Percentiles rank a stretch among this genome's conserved stretches.
These are phyloP conservation scores for Griposia aprilina DNA, from an alignment of 2,888 invertebrate genomes.

Conservation along the genomic window DNA sequence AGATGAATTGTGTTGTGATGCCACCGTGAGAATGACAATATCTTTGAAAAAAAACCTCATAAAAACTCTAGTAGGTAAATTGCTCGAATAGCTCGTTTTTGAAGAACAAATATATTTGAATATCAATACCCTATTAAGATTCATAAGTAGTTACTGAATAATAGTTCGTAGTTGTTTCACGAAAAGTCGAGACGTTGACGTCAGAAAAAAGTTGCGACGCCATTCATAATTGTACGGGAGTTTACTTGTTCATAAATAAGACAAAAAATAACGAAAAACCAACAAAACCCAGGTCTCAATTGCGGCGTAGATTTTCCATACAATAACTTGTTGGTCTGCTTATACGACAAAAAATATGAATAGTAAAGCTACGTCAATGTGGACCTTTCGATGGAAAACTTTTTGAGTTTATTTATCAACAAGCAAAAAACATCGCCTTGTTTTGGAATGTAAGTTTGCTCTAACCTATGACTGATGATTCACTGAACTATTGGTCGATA, in stretches of 20 bases:
- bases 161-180: neutral
- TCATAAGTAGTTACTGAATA: neutral
- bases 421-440: slow-evolving; percentile 10
- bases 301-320: slow-evolving; percentile 8
- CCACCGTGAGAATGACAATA: too few species aligned
- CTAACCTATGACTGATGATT: neutral
- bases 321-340: slow-evolving; percentile 7
- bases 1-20: too few species aligned
- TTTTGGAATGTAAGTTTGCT: neutral
- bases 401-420: slow-evolving; percentile 1
- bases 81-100: too few species aligned
- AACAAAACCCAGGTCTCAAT: slow-evolving; percentile 22
- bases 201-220: slow-evolving; percentile 25
- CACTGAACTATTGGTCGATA: too few species aligned
- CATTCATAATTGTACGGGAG: slow-evolving; percentile 5
- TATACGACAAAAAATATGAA: slow-evolving; percentile 9
- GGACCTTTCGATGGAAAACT: slow-evolving; percentile 26
- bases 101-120: too few species aligned
- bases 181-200: slow-evolving; percentile 15
- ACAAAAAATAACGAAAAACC: slow-evolving; percentile 24
- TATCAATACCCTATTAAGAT: neutral
- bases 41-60: too few species aligned
- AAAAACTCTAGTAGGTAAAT: too few species aligned
- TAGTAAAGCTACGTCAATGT: neutral
- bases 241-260: neutral